Conservation (phyloP, 1,140 invertebrate genomes). For the Achroia grisella region DNA sequence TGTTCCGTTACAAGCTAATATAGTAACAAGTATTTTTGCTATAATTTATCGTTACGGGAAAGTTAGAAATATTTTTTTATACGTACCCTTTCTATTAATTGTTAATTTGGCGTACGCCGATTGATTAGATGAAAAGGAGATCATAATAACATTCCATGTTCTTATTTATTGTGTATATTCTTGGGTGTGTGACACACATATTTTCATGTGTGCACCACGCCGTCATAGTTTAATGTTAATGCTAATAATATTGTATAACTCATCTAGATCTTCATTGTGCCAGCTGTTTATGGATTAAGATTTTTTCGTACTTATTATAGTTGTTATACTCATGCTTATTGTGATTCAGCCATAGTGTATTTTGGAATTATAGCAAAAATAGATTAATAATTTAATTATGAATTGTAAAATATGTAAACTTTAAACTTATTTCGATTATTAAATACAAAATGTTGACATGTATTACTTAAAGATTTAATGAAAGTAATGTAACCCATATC, state of each 20-base stretch:
- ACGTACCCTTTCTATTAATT: slow-evolving; percentile 41
- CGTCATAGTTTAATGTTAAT: slow-evolving; percentile 44
- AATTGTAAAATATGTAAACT: slow-evolving; percentile 66
- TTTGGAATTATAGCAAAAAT: slow-evolving; percentile 70
- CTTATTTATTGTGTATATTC: slow-evolving; percentile 72
- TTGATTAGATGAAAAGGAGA: slow-evolving; percentile 34
- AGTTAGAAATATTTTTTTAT: slow-evolving; percentile 62
- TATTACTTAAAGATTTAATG: slow-evolving; percentile 19
- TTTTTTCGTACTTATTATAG: slow-evolving; percentile 69
- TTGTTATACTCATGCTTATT: slow-evolving; percentile 52
- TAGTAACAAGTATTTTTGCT: slow-evolving; percentile 67
- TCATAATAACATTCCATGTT: slow-evolving; percentile 70
- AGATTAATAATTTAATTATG: slow-evolving; percentile 38
- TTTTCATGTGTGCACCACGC: slow-evolving; percentile 64
- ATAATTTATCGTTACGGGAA: slow-evolving; percentile 65
- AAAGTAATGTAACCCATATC: slow-evolving; percentile 42
- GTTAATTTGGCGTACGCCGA: slow-evolving; percentile 21
- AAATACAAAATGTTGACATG: slow-evolving; percentile 25
- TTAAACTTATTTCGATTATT: slow-evolving; percentile 33
- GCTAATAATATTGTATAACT: slow-evolving; percentile 39
- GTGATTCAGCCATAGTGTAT: slow-evolving; percentile 51
- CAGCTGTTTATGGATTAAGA: slow-evolving; percentile 63
- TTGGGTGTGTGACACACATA: slow-evolving; percentile 61
- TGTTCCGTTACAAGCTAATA: too few relatives aligned
- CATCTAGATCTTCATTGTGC: slow-evolving; percentile 69